phyloP scores from a whole-genome alignment of 2,888 invertebrate species.

The Parnassius orleans region DNA sequence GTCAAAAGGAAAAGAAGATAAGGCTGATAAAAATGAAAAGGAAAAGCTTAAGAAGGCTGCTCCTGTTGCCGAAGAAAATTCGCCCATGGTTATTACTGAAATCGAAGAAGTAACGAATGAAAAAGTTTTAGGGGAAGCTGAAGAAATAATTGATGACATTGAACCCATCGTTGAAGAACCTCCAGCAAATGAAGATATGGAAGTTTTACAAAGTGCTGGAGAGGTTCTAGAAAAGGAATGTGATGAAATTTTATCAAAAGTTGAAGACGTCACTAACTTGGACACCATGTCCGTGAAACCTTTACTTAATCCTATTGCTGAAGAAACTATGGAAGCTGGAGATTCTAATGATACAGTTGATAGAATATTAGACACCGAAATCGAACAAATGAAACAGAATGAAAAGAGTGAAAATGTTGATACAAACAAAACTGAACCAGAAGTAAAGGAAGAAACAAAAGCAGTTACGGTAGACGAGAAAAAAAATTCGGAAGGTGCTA shows the following conservation, averaged over 20 bases:
- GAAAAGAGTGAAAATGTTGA: conserved; percentile 49
- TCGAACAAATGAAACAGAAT: conserved; percentile 58
- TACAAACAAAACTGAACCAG: conserved; percentile 28
- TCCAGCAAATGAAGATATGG: conserved; percentile 53
- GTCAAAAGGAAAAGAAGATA: conserved; percentile 32
- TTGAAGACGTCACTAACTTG: conserved; percentile 69
- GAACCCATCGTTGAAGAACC: conserved; percentile 68
- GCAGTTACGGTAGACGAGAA: conserved; percentile 22
- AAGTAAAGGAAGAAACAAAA: conserved; percentile 40
- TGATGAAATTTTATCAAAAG: conserved; percentile 72
- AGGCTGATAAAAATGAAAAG: conserved; percentile 38
- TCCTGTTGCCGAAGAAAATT: conserved; percentile 44
- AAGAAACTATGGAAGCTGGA: conserved; percentile 66
- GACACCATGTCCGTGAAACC: conserved; percentile 66
- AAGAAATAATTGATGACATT: conserved; percentile 55
- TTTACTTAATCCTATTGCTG: conserved; percentile 59
- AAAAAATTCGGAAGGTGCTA: conserved; percentile 13
- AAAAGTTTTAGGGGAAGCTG: conserved; percentile 49
- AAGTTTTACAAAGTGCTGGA: conserved; percentile 63
- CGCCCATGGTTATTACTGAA: conserved; percentile 50
- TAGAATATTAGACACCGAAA: conserved; percentile 64
- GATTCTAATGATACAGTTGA: conserved; percentile 69
- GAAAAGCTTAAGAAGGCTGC: conserved; percentile 32
- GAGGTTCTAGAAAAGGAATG: conserved; percentile 74
- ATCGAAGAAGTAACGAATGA: conserved; percentile 59